Conservation (phyloP, 1,140 invertebrate species). For the Augochlora pura region DNA sequence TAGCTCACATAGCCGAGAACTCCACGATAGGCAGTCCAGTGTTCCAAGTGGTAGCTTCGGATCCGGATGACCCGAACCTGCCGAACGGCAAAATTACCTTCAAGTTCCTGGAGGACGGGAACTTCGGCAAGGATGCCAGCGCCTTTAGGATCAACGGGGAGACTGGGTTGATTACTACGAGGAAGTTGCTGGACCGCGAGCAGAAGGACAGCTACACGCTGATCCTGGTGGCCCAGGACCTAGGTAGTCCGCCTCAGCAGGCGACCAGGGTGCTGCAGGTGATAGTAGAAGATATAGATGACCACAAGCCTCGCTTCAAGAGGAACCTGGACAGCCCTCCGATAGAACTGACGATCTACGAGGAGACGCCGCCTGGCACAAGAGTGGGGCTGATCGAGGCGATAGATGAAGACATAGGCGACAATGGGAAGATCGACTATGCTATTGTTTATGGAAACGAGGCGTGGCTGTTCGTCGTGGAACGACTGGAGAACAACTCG, state of each 20-base stretch:
- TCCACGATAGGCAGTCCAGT: constrained; percentile 87
- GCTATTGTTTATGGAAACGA: constrained; percentile 88
- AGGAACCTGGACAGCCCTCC: constrained; percentile 86
- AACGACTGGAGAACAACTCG: constrained; percentile 84
- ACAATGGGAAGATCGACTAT: constrained; percentile 89
- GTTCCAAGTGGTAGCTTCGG: constrained; percentile 88
- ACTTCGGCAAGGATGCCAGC: constrained; percentile 83
- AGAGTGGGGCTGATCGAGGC: constrained; percentile 86
- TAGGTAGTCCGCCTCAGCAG: constrained; percentile 88
- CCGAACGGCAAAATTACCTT: constrained; percentile 88
- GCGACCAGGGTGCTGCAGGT: constrained; percentile 86
- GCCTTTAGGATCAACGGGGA: constrained; percentile 84
- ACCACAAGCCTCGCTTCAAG: constrained; percentile 88
- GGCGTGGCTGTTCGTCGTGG: constrained; percentile 83
- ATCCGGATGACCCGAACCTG: constrained; percentile 88
- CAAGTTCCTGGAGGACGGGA: constrained; percentile 86
- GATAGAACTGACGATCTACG: constrained; percentile 82
- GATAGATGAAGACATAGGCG: constrained; percentile 87
- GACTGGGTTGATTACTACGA: constrained; percentile 88
- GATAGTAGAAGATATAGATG: constrained; percentile 88
- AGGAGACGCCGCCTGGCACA: constrained; percentile 84
- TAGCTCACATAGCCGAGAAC: constrained; percentile 88
- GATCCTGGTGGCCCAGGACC: constrained; percentile 87
- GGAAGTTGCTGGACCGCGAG: constrained; percentile 86
- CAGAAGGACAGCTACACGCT: constrained; percentile 86